Conservation (phyloP, 2,888 invertebrate species). For the Chesias legatella region DNA sequence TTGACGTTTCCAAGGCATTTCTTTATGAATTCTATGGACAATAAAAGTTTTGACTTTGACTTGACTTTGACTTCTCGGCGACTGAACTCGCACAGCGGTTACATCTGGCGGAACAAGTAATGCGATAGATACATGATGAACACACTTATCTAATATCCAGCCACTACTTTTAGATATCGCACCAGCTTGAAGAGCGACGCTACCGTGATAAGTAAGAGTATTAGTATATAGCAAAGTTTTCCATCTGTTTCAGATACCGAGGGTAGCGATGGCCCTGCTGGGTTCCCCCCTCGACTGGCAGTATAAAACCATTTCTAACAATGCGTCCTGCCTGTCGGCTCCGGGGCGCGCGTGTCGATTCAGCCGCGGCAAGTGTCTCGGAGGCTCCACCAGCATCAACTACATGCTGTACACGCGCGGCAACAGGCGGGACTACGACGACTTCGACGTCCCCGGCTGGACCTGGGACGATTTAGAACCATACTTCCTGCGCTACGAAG, state of each 20-base stretch:
- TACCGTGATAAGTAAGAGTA: no score
- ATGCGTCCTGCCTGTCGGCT: slow-evolving; percentile 50
- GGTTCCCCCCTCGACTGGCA: slow-evolving; percentile 50
- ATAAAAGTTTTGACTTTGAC: no score
- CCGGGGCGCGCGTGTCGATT: slow-evolving; percentile 41
- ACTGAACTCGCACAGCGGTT: no score
- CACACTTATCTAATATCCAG: no score
- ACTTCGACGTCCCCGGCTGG: slow-evolving; percentile 49
- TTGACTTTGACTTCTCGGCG: no score
- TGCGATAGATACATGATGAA: no score
- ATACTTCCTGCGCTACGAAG: slow-evolving; percentile 55
- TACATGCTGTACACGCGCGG: slow-evolving; percentile 62
- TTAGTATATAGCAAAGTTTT: background rate
- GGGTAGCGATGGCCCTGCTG: slow-evolving; percentile 31
- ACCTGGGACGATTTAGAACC: slow-evolving; percentile 50
- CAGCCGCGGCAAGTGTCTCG: slow-evolving; percentile 55
- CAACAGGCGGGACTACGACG: slow-evolving; percentile 45
- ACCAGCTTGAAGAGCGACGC: no score
- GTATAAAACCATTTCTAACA: slow-evolving; percentile 49
- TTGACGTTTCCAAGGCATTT: no score
- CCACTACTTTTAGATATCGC: no score
- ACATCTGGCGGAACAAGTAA: no score
- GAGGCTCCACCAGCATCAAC: slow-evolving; percentile 61
- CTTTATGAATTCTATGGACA: no score
- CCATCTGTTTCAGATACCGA: slow-evolving; percentile 43